Percentiles rank a stretch among this genome's conserved stretches.
These are phyloP conservation scores for Ornithoptera priamus DNA, from an alignment of 2,888 invertebrate genomes.

Conservation along the genomic window DNA sequence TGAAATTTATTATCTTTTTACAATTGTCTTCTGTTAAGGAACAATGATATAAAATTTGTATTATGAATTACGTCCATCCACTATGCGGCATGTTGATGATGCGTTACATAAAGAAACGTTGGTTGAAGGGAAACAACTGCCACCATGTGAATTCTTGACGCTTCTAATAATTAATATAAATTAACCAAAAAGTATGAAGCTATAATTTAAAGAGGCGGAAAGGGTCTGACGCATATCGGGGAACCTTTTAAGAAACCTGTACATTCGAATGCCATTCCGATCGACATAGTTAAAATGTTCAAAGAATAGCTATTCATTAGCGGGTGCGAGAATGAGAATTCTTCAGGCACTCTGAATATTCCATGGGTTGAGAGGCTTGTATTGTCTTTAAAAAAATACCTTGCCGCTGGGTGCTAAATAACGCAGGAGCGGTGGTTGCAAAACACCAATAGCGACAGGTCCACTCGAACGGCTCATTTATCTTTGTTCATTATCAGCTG, in stretches of 20 bases:
- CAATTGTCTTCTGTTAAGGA: constrained; percentile 63
- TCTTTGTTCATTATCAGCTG: constrained; percentile 65
- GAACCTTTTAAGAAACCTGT: constrained; percentile 78
- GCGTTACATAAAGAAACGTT: constrained; percentile 39
- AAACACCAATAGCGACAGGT: constrained; percentile 50
- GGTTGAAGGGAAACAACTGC: constrained; percentile 36
- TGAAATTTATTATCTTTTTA: constrained; percentile 60
- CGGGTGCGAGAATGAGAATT: constrained; percentile 79
- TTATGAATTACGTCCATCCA: constrained; percentile 44
- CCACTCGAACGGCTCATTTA: constrained; percentile 46
- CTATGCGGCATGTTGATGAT: constrained; percentile 42
- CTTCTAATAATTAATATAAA: constrained; percentile 71
- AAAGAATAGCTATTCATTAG: constrained; percentile 80
- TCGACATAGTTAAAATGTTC: constrained; percentile 78
- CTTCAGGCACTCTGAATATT: constrained; percentile 76
- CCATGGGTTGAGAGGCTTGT: constrained; percentile 68
- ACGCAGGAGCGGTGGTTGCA: constrained; percentile 57
- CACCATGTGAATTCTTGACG: constrained; percentile 63
- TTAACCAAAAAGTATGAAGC: constrained; percentile 61
- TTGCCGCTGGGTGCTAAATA: constrained; percentile 67
- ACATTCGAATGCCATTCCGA: constrained; percentile 77
- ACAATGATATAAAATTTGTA: constrained; percentile 54
- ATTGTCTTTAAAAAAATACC: constrained; percentile 79
- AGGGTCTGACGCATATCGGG: constrained; percentile 73
- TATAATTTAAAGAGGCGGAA: constrained; percentile 79